Evolutionary conservation across 1,140 invertebrate species (phyloP).

Genomic region (Teleogryllus occipitalis): DNA sequence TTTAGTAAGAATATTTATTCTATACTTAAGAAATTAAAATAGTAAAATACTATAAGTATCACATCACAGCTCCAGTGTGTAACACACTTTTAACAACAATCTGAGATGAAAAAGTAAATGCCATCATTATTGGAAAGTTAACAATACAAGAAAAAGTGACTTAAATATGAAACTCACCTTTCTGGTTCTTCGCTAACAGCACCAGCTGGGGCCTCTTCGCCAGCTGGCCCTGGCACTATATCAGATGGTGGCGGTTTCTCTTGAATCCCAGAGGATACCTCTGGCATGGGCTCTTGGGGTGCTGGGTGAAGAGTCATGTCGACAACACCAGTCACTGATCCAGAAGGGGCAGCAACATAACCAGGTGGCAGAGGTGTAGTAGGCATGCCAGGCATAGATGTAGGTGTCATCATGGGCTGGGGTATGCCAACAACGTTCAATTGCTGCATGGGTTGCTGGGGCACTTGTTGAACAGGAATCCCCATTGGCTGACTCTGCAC

Average conservation of each 20-base stretch:
- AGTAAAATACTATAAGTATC: too few relatives aligned
- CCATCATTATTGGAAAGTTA: too few relatives aligned
- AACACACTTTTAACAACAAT: too few relatives aligned
- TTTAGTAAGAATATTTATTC: too few relatives aligned
- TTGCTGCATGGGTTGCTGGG: neutral
- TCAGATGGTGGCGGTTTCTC: neutral
- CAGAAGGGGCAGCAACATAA: neutral
- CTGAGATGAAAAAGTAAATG: too few relatives aligned
- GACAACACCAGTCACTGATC: neutral
- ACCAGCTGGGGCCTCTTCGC: neutral
- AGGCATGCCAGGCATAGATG: neutral
- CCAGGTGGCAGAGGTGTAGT: neutral
- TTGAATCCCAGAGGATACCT: neutral
- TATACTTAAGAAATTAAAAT: too few relatives aligned
- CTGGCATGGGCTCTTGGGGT: neutral
- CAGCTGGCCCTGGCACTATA: neutral
- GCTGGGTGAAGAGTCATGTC: neutral
- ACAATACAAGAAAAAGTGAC: neutral
- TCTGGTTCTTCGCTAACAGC: conserved; percentile 7
- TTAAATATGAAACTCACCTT: conserved; percentile 8
- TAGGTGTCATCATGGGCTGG: conserved; percentile 3
- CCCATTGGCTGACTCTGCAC: neutral
- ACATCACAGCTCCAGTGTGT: too few relatives aligned
- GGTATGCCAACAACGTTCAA: neutral
- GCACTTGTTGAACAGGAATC: conserved; percentile 11